Percentiles rank a stretch among this genome's conserved stretches.
These are phyloP conservation scores for Carapus acus DNA, from an alignment of 2,797 vertebrate genomes.

Conservation along the genomic window DNA sequence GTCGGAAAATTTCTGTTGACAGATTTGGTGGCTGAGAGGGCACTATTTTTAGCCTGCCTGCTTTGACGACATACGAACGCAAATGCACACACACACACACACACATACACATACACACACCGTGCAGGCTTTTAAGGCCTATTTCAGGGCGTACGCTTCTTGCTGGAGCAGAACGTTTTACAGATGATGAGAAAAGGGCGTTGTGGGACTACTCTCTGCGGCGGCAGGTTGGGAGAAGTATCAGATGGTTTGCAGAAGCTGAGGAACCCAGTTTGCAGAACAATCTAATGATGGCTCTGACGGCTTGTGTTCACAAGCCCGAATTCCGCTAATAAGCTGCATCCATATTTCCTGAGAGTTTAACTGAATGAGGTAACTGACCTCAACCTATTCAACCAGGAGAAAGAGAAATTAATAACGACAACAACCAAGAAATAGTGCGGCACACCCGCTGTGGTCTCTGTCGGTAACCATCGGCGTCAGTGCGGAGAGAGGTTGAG, in stretches of 20 bases:
- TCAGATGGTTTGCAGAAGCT: neutral
- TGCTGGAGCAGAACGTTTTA: neutral
- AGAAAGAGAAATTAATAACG: neutral
- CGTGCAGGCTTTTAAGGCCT: too few relatives aligned
- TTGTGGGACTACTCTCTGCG: neutral
- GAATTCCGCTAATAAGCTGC: too few relatives aligned
- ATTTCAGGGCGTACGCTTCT: too few relatives aligned
- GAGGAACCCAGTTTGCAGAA: neutral
- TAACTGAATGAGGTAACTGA: too few relatives aligned
- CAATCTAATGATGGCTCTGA: neutral
- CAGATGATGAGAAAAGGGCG: neutral
- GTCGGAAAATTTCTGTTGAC: constrained; percentile 90
- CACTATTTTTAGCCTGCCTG: constrained; percentile 75
- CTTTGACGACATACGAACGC: constrained; percentile 20
- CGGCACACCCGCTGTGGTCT: constrained; percentile 5
- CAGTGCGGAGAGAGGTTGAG: constrained; percentile 14
- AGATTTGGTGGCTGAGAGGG: constrained; percentile 77
- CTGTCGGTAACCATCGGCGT: neutral
- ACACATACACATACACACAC: too few relatives aligned
- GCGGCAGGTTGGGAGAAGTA: constrained; percentile 11
- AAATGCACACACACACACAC: neutral
- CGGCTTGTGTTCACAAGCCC: too few relatives aligned
- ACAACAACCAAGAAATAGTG: neutral
- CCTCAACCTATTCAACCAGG: constrained; percentile 22
- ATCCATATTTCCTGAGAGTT: too few relatives aligned